phyloP scores from a whole-genome alignment of 53 echinoderm and acorn worm species.

The Echinometra lucunter region DNA sequence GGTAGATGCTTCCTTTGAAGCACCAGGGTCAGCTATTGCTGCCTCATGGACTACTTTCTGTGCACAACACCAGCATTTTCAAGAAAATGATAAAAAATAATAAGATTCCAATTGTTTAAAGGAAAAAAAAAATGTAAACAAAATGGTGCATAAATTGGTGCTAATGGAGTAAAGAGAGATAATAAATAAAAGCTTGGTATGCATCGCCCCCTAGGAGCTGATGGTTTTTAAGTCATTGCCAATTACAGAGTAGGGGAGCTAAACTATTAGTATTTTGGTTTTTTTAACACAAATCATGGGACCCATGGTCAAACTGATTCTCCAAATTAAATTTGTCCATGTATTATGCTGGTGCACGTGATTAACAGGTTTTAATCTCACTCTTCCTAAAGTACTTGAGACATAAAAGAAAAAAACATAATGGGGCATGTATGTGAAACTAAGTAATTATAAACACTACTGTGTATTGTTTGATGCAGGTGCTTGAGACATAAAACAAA shows the following conservation, averaged over 20 bases:
- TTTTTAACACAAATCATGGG: no score
- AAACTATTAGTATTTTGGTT: no score
- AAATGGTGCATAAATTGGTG: not conserved
- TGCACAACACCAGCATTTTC: conserved; percentile 37
- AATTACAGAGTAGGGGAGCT: no score
- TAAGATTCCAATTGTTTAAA: not conserved
- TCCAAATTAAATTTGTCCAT: no score
- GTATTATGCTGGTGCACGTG: not conserved
- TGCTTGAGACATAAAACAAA: no score
- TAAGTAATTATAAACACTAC: no score
- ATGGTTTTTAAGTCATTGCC: no score
- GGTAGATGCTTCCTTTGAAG: conserved; percentile 30
- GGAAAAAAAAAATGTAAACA: no score
- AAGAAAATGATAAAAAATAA: conserved; percentile 19
- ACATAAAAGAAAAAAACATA: not conserved
- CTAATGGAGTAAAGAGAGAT: not conserved
- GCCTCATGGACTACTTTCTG: conserved; percentile 72
- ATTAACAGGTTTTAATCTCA: not conserved
- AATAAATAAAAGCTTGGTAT: not conserved
- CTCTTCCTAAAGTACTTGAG: not conserved
- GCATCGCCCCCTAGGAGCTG: no score
- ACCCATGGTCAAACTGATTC: no score
- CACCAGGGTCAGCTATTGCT: conserved; percentile 64
- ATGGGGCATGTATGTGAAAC: not conserved
- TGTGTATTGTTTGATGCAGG: no score